These are phyloP conservation scores for Leptodactylus fuscus DNA, from an alignment of 2,113 vertebrate species.

Conservation along the genomic window DNA sequence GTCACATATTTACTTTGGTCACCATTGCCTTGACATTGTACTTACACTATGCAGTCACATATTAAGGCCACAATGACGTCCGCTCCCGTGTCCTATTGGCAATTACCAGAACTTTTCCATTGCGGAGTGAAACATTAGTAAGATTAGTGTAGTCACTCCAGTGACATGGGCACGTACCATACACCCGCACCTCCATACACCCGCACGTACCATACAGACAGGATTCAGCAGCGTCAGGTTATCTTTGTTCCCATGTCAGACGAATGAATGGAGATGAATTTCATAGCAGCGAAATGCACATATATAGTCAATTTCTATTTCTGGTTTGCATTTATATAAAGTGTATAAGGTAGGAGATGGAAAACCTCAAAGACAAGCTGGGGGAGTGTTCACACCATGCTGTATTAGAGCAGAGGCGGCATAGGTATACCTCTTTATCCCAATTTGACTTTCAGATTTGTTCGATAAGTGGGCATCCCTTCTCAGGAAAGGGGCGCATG, in stretches of 20 bases:
- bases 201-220: neutral
- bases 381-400: neutral
- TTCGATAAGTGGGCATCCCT: no score
- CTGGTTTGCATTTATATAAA: neutral
- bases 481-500: no score
- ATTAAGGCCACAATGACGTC: neutral
- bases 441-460: no score
- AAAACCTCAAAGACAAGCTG: neutral
- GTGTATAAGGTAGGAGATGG: neutral
- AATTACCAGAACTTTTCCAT: conserved; percentile 9
- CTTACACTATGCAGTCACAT: neutral
- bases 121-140: neutral
- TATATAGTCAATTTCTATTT: neutral
- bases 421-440: neutral
- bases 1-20: neutral
- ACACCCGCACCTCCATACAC: neutral
- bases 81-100: neutral
- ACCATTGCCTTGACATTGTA: neutral
- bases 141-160: neutral
- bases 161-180: neutral
- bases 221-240: neutral
- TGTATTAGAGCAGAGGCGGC: neutral
- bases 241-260: conserved; percentile 14
- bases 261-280: neutral
- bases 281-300: neutral